phyloP scores from a whole-genome alignment of 2,888 invertebrate genomes.

The Chrysodeixis includens region DNA sequence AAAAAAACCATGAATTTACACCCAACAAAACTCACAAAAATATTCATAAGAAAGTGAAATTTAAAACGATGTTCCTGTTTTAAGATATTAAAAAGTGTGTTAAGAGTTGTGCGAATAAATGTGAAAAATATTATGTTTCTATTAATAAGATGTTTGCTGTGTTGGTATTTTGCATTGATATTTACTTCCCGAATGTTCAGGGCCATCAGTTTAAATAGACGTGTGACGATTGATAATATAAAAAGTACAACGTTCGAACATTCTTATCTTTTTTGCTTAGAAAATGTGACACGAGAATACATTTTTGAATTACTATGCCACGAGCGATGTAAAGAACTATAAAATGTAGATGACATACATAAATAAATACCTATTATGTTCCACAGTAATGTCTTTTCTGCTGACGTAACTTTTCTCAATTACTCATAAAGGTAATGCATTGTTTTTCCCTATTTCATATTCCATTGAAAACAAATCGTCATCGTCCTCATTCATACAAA shows the following conservation, averaged over 20 bases:
- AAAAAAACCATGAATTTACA: too few species aligned
- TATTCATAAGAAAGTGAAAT: too few species aligned
- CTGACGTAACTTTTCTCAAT: neutral
- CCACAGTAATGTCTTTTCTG: neutral
- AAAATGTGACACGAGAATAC: neutral
- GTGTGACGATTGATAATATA: neutral
- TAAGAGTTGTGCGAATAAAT: too few species aligned
- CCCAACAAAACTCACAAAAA: too few species aligned
- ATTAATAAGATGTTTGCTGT: neutral
- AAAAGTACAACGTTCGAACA: neutral
- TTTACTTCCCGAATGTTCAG: neutral
- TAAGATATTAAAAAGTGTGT: too few species aligned
- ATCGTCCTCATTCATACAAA: too few species aligned
- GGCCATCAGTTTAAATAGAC: neutral
- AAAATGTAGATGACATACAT: neutral
- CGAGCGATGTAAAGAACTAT: neutral
- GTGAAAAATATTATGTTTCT: neutral
- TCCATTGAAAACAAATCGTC: too few species aligned
- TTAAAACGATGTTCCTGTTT: too few species aligned
- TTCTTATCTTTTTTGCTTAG: neutral
- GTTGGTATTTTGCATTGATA: conserved; percentile 1
- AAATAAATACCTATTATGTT: neutral
- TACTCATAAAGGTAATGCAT: neutral
- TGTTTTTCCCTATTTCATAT: neutral
- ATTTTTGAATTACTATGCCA: neutral